These are phyloP conservation scores for Siphlonurus alternatus DNA, from an alignment of 2,888 invertebrate genomes.

Conservation along the genomic window DNA sequence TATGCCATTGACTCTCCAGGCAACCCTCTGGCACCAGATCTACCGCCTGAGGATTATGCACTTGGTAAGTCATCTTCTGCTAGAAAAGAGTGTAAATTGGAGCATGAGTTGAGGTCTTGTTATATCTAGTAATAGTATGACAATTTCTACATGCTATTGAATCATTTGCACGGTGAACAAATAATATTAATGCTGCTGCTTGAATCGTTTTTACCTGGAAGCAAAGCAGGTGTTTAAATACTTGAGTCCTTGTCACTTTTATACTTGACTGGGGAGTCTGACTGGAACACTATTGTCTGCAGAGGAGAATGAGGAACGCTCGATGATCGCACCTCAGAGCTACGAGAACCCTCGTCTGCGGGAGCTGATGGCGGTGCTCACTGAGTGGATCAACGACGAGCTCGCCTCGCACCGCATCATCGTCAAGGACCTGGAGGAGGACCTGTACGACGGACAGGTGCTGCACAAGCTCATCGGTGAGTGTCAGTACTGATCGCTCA, in stretches of 20 bases:
- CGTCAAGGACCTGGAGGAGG: slow-evolving; percentile 90
- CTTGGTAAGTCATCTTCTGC: slow-evolving; percentile 42
- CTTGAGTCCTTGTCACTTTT: slow-evolving; percentile 6
- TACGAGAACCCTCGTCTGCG: slow-evolving; percentile 72
- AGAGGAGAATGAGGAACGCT: slow-evolving; percentile 95
- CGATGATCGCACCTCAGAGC: slow-evolving; percentile 82
- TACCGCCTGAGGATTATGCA: slow-evolving; percentile 85
- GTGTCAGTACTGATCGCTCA: slow-evolving; percentile 3
- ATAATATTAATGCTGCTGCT: too few relatives aligned
- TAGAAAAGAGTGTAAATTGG: neutral
- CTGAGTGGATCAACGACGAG: slow-evolving; percentile 99
- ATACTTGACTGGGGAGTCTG: too few relatives aligned
- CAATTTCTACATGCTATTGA: too few relatives aligned
- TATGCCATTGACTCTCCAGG: slow-evolving; percentile 95
- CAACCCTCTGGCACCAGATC: slow-evolving; percentile 66
- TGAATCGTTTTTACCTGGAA: neutral
- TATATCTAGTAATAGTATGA: too few relatives aligned
- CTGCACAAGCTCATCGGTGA: slow-evolving; percentile 47
- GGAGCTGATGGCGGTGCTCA: slow-evolving; percentile 68
- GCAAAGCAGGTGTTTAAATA: slow-evolving; percentile 6
- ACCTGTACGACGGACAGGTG: slow-evolving; percentile 93
- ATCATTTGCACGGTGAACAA: too few relatives aligned
- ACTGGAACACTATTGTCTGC: too few relatives aligned
- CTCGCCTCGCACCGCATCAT: slow-evolving; percentile 91
- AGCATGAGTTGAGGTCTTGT: neutral